Evolutionary conservation across 2,888 invertebrate genomes (phyloP), one percentile per base, ranked within the genome.

Genomic region (Diplazon laetatorius): DNA sequence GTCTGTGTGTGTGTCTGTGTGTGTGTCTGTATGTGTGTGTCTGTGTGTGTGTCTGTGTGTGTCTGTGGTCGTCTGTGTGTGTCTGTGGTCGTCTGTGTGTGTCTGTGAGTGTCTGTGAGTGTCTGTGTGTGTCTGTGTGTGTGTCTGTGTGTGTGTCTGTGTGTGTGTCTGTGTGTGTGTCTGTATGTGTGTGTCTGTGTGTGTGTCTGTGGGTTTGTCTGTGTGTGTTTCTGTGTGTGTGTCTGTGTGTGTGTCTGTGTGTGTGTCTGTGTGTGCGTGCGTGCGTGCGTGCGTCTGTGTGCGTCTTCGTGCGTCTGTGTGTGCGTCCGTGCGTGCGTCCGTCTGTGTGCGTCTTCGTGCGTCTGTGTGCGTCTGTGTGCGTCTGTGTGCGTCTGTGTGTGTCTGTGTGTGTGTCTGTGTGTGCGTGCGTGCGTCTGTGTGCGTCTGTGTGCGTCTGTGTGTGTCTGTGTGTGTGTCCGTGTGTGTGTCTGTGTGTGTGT

Each of bases 401-500:
- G 44, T 14, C 14, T 44, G 44, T 44, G 44, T 14, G 44, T 44
- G 44, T 44, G 44, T 14, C 14, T 44, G 44, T 44, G 44, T 14
- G 44, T 44, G 44, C 14, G 44, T 14, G 44, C 14, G 16, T 44
- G 44, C 6, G 44, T 44, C 14, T 44, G 44, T 14, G 44, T 44
- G 44, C 14, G 44, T 14, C 14, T 44, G 44, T 44, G 44, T 14
- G 44, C 14, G 44, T 44, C 14, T 14, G 44, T 44, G 44, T 44
- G 44, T 14, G 44, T 44, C 14, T 44, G 44, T 14, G 44, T 44
- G 44, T 44, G 44, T 44, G 44, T 44, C 14, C 14, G 44, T 44
- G 44, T 44, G 44, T 44, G 44, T 14, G 44, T 44, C 14, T 44
- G 44, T 44, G 44, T 44, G 44, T 44, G 44, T 44, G 44, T 44